Conservation (phyloP, 2,113 vertebrate species). For the Chroicocephalus ridibundus region DNA sequence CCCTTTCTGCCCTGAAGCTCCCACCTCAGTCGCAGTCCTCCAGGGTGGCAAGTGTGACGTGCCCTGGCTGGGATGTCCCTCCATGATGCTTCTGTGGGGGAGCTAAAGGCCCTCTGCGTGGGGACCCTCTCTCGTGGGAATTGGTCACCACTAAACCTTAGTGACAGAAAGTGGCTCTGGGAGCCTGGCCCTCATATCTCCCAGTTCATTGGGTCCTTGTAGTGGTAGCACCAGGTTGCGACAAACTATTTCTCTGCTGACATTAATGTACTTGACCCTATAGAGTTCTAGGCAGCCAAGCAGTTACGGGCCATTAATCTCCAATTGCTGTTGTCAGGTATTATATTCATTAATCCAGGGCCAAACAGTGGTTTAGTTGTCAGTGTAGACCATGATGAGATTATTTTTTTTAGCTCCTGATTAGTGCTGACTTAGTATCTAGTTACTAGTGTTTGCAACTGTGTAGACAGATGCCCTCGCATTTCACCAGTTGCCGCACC, state of each 20-base stretch:
- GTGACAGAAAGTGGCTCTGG: background rate
- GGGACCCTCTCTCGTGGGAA: background rate
- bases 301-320: slow-evolving; percentile 34
- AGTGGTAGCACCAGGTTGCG: background rate
- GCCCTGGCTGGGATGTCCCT: accelerated
- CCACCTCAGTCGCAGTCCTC: background rate
- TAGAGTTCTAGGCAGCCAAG: background rate
- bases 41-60: accelerated
- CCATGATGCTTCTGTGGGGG: accelerated
- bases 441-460: background rate
- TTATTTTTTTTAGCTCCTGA: background rate
- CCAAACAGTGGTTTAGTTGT: background rate
- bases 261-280: slow-evolving; percentile 4
- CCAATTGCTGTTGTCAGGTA: background rate
- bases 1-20: background rate
- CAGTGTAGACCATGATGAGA: background rate
- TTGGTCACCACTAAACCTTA: accelerated
- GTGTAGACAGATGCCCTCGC: accelerated
- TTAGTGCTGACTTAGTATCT: background rate
- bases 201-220: background rate
- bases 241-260: background rate
- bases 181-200: background rate
- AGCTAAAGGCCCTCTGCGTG: background rate
- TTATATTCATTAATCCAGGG: background rate
- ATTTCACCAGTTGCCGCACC: accelerated